Base-by-base conservation (phyloP, 2,888 invertebrate species). In the Ornithoptera priamus region DNA sequence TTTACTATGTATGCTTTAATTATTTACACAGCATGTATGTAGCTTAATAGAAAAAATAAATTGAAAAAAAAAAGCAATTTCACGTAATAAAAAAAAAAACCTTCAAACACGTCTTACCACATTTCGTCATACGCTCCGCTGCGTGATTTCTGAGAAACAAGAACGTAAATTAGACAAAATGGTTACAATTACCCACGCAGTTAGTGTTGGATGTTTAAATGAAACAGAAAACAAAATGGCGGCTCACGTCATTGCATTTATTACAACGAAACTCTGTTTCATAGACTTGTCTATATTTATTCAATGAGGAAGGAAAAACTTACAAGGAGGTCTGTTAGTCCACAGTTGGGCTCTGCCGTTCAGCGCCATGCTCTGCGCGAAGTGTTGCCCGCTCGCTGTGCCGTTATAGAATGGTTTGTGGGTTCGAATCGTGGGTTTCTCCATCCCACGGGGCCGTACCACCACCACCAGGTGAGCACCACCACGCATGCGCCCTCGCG, bases 401-500 rank as follows among this genome's bases (percentile, higher is more conserved):
- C 81, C 75, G 77, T 79, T 80, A 77, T 73, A 75, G 86, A 92
- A 90, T 92, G 91, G 88, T 81, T 77, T 77, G 78, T 82, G 81
- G 84, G 81, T 77, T 82, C 74, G 74, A 74, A 80, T 78, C 84
- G 78, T 83, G 83, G 84, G 82, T 77, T 81, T 78, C 83, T 81
- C 82, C 81, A 83, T 80, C 79, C 83, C 82, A 80, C 78, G 81
- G 84, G 86, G 84, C 78, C 78, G 80, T 82, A 82, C 85, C 88
- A 90, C 86, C 86, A 90, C 91, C 89, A 90, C 84, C 84, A 84
- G 83, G 82, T 81, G 75, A 77, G 72, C 76, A 81, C 73, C 82
- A 86, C 78, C 81, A 88, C 90, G 90, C 92, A 90, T 91, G 92
- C 92, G 92, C 83, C 72, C 74, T 76, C 59, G 72, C 75, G 84